phyloP scores from a whole-genome alignment of 2,797 vertebrate species.

The Hoplostethus atlanticus region DNA sequence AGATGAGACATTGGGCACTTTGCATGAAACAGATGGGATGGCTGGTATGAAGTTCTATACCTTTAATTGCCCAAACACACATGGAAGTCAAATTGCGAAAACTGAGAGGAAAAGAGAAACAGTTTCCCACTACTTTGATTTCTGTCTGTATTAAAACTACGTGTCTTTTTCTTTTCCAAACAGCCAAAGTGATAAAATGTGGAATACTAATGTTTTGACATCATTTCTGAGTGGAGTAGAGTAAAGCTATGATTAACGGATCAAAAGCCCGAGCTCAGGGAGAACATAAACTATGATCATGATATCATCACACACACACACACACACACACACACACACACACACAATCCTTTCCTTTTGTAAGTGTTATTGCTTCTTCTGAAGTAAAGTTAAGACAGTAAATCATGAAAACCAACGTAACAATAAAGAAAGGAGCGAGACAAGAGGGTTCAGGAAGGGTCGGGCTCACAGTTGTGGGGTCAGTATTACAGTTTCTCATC shows the following conservation, averaged over 20 bases:
- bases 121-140: neutral
- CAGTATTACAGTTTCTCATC: conserved; percentile 85
- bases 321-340: conserved; percentile 20
- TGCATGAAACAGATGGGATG: conserved; percentile 48
- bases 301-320: conserved; percentile 30
- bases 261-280: conserved; percentile 40
- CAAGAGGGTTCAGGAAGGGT: conserved; percentile 57
- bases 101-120: conserved; percentile 13
- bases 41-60: conserved; percentile 40
- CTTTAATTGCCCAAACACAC: conserved; percentile 27
- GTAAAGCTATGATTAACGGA: conserved; percentile 58
- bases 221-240: conserved; percentile 73
- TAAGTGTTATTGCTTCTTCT: conserved; percentile 80
- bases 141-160: conserved; percentile 5
- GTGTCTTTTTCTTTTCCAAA: conserved; percentile 25
- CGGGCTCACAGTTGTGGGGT: conserved; percentile 83
- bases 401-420: conserved; percentile 35
- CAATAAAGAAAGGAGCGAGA: conserved; percentile 48
- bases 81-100: conserved; percentile 6
- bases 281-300: conserved; percentile 57
- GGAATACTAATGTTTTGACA: conserved; percentile 73
- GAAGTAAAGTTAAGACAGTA: conserved; percentile 62
- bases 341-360: conserved; percentile 45
- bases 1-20: conserved; percentile 46
- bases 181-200: conserved; percentile 50